Base-by-base conservation (phyloP, 2,797 vertebrate genomes). In the Gephyroberyx darwinii region DNA sequence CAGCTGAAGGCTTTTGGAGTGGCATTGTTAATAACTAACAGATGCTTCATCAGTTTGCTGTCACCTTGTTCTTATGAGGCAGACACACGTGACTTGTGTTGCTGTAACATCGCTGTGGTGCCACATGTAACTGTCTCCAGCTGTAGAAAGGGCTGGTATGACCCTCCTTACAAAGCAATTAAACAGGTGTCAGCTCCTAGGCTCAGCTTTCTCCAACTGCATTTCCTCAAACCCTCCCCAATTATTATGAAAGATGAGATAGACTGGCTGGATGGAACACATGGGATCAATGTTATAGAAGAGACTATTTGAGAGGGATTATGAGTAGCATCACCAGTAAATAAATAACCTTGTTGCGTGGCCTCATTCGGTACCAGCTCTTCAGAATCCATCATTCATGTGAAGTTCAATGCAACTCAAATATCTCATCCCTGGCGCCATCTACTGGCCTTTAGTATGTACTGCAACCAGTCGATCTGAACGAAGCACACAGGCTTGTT, bases 381-480 rank as follows among this genome's bases (percentile, higher is more conserved):
- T 13, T n/a, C 14, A 70, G 51, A 74, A 52, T 77, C 20, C 50
- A 35, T 39, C 9, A 50, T 47, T 41, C 47, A 58, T 74, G 39
- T 71, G 67, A 60, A 47, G 60, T 65, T 71, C 51, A 83, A 62
- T 17, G 4, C 39, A 60, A 64, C 50, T 57, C 30, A 31, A 9
- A 2, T 7, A 20, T 47, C 20, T 78, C 66, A 74, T 71, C 51
- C 58, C n/a, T 83, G 53, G 69, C 74, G 81, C 84, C 89, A 89
- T 81, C 90, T 90, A 69, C 71, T 87, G 90, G 84, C 75, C 64
- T 14, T 22, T 57, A 2, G 35, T 20, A 26, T 65, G 78, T 43
- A 86, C 13, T 54, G 64, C 76, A 84, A 9, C 10, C 17, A 62
- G 62, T 48, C 35, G 31, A 0, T 5, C n/a, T 55, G 56, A 50